Base-by-base conservation (phyloP, 2,797 vertebrate species). In the Phyllotis vaccarum region DNA sequence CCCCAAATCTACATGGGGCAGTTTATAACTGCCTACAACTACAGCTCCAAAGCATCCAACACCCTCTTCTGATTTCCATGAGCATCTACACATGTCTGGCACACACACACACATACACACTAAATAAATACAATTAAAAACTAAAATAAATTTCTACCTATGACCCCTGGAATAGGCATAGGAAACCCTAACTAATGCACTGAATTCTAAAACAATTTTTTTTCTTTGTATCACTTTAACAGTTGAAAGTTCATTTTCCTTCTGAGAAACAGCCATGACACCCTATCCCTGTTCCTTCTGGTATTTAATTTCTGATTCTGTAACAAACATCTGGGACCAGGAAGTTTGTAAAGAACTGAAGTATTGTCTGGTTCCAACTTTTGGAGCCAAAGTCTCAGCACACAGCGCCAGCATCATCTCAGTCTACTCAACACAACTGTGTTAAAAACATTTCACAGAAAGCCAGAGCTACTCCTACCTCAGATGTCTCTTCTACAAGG, bases 221-320 rank as follows among this genome's bases (percentile, higher is more conserved):
- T 19, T 9, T 54, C 54, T 68, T 66, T 12, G 0, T 17, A 56
- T 34, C 29, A 37, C 6, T 52, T 34, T n/a, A 9, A 5, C 56
- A 37, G 43, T 81, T 86, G 70, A 90, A 90, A 74, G 70, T 29
- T 86, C 21, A 85, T 86, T 96, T 95, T 37, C 62, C 75, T 70
- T 70, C 74, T 88, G n/a, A 76, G 54, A 80, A 49, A 16, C 7
- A 88, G 43, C 34, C 54, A 34, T 2, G 5, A 19, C 54, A 4
- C 17, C 19, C 21, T 56, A 3, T 19, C 17, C 60, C 0, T 43
- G 37, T 76, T 58, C 29, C 54, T 7, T 70, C 76, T 62, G 34
- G 34, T 34, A 52, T 86, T 95, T 94, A 75, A 92, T 27, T 66
- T 66, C 60, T 49, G 60, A 22, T 64, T 85, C 37, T 80, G 43